These are phyloP conservation scores for Deilephila porcellus DNA, from an alignment of 2,888 invertebrate species.

Conservation along the genomic window DNA sequence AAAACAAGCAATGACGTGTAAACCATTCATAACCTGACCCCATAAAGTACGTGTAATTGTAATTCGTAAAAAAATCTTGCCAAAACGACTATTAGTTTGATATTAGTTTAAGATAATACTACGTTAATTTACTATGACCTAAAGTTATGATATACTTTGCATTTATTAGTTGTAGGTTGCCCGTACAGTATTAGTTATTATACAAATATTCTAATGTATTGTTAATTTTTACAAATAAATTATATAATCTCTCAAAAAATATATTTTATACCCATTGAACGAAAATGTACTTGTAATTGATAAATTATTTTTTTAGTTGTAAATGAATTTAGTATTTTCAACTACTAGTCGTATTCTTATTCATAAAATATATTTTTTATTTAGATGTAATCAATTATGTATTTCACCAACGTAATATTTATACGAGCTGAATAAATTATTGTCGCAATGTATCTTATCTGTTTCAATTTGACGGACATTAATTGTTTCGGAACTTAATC, in stretches of 20 bases:
- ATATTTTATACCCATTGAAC: background rate
- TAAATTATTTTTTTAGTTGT: background rate
- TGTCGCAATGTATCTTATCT: slow-evolving; percentile 13
- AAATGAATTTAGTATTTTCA: background rate
- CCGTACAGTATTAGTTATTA: slow-evolving; percentile 13
- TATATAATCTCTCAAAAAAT: background rate
- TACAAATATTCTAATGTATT: slow-evolving; percentile 1
- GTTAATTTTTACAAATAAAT: slow-evolving; percentile 2
- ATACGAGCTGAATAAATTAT: slow-evolving; percentile 9
- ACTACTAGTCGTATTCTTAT: slow-evolving; percentile 10
- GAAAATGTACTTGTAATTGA: no score
- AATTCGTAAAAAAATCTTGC: slow-evolving; percentile 24
- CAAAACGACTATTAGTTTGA: slow-evolving; percentile 3
- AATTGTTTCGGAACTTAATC: slow-evolving; percentile 26
- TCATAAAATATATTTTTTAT: background rate
- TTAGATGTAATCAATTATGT: slow-evolving; percentile 7
- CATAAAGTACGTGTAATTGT: background rate
- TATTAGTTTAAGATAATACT: background rate
- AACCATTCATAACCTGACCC: background rate
- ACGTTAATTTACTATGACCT: background rate
- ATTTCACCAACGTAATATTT: slow-evolving; percentile 17
- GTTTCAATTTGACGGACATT: slow-evolving; percentile 14
- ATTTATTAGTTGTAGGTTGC: slow-evolving; percentile 15
- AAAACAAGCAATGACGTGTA: slow-evolving; percentile 31
- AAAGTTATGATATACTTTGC: background rate